These are phyloP conservation scores for Asbolus verrucosus DNA, from an alignment of 1,140 invertebrate genomes.

Conservation along the genomic window DNA sequence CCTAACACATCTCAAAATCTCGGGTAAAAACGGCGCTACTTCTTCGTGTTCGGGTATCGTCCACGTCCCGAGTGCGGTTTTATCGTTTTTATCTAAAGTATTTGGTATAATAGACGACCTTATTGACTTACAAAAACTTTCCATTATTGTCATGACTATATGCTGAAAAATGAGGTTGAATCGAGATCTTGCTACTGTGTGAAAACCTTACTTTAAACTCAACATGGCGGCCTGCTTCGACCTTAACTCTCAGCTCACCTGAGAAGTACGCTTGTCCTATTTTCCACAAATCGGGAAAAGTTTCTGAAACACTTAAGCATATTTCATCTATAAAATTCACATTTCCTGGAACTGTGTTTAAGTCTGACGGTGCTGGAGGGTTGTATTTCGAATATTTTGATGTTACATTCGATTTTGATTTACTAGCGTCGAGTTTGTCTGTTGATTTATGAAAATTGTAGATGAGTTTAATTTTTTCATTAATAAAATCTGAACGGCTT, in stretches of 20 bases:
- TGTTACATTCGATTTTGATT: conserved; percentile 49
- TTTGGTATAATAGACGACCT: conserved; percentile 75
- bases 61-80: conserved; percentile 64
- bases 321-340: conserved; percentile 82
- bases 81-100: conserved; percentile 66
- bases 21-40: conserved; percentile 80
- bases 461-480: conserved; percentile 73
- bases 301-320: conserved; percentile 75
- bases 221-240: conserved; percentile 76
- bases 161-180: conserved; percentile 58
- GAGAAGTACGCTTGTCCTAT: conserved; percentile 91
- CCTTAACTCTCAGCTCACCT: conserved; percentile 81
- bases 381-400: conserved; percentile 62
- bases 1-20: conserved; percentile 80
- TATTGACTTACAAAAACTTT: conserved; percentile 75
- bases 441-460: conserved; percentile 70
- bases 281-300: conserved; percentile 89
- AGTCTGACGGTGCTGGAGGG: conserved; percentile 54
- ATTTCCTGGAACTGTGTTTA: conserved; percentile 66
- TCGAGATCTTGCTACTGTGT: neutral
- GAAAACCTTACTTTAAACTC: conserved; percentile 76
- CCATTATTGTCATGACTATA: conserved; percentile 77
- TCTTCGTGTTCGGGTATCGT: conserved; percentile 67
- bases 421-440: conserved; percentile 58
- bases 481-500: conserved; percentile 82